These are phyloP conservation scores for Ellobius talpinus DNA, from an alignment of 2,113 vertebrate genomes.

Conservation along the genomic window DNA sequence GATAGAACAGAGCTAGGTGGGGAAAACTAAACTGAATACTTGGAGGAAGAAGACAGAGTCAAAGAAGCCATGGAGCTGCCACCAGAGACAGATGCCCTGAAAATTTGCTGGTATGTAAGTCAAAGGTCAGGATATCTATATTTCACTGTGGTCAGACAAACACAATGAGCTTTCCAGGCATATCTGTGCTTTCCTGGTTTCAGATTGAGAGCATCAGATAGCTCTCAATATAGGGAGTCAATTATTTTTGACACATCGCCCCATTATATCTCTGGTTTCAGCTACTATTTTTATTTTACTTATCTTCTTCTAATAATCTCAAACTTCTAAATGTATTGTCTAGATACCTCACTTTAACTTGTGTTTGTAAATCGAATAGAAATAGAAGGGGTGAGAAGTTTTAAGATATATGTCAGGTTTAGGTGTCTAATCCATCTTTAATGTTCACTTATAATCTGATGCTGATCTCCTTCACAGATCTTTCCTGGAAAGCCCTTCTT, in stretches of 20 bases:
- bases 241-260: background rate
- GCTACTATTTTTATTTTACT: background rate
- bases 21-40: no score
- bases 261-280: background rate
- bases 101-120: background rate
- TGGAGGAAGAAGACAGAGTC: no score
- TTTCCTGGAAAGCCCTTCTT: background rate
- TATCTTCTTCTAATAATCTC: background rate
- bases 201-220: background rate
- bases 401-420: background rate
- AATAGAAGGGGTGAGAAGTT: background rate
- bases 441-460: background rate
- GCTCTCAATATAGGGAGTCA: background rate
- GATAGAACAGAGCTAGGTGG: no score
- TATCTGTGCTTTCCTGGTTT: background rate
- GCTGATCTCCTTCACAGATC: background rate
- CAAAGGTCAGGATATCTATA: background rate
- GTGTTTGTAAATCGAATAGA: background rate
- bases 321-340: constrained; percentile 14
- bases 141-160: background rate
- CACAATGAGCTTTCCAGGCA: background rate
- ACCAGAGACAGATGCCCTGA: no score
- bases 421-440: constrained; percentile 20
- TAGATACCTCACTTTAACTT: background rate
- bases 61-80: no score